Base-by-base conservation (phyloP, 1,140 invertebrate genomes). In the Listronotus bonariensis region DNA sequence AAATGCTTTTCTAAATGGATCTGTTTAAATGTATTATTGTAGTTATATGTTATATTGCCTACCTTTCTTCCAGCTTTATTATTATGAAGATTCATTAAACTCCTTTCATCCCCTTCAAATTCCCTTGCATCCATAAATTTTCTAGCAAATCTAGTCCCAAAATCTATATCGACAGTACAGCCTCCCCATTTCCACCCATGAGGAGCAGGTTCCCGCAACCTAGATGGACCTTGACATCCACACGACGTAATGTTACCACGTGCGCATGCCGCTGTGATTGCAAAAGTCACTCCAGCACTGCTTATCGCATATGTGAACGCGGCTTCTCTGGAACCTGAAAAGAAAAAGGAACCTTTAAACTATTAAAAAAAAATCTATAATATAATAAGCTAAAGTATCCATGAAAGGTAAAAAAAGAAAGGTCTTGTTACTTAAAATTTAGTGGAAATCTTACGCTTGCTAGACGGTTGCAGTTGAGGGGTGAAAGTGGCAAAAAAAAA, bases 1-100 rank as follows among this genome's bases (percentile, higher is more conserved):
- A n/a, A n/a, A n/a, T n/a, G n/a, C n/a, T n/a, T n/a, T n/a, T n/a
- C n/a, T n/a, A n/a, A n/a, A n/a, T n/a, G n/a, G n/a, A n/a, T n/a
- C n/a, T n/a, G n/a, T n/a, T n/a, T n/a, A n/a, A n/a, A n/a, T n/a
- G n/a, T n/a, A n/a, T n/a, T n/a, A n/a, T n/a, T n/a, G n/a, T n/a
- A n/a, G n/a, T n/a, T n/a, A n/a, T n/a, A n/a, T n/a, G n/a, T n/a
- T n/a, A n/a, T n/a, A 36, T 15, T 9, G 52, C 51, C 58, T 79
- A 97, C 95, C 90, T 92, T 92, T 80, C 95, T 83, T 48, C 95
- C 96, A 20, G 92, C 93, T 74, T 91, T 88, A 82, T 98, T 98
- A 79, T 99, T 99, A 80, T 99, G 96, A 32, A 98, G 83, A 81
- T 99, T 98, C 94, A 98, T 97, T 66, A 96, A 81, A 53, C 91